Percentiles rank a stretch among this genome's conserved stretches.
These are phyloP conservation scores for Seriola dumerili DNA, from an alignment of 2,113 vertebrate species.

Conservation along the genomic window DNA sequence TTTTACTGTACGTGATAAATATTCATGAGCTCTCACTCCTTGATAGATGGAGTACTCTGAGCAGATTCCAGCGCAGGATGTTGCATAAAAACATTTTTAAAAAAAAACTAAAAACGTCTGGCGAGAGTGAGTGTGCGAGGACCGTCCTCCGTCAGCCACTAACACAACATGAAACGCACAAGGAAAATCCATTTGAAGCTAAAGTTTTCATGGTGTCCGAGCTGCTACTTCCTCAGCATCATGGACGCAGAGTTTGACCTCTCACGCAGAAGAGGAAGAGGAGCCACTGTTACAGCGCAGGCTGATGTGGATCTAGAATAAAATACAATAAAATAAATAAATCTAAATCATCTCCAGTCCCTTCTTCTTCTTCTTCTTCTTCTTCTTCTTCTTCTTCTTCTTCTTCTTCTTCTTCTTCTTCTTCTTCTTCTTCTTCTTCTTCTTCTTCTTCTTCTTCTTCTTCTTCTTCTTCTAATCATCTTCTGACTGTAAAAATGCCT, in stretches of 20 bases:
- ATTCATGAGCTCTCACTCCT: slow-evolving; percentile 1
- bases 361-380: neutral
- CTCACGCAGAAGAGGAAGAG: no score
- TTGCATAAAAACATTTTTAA: neutral
- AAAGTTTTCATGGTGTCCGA: slow-evolving; percentile 16
- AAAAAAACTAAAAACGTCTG: slow-evolving; percentile 5
- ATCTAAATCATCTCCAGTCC: neutral
- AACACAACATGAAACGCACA: slow-evolving; percentile 26
- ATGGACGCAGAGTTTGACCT: no score
- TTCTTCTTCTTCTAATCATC: neutral
- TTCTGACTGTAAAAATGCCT: neutral
- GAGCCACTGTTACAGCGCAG: no score
- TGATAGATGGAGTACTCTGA: neutral
- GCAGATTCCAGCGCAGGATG: neutral
- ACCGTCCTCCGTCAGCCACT: neutral
- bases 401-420: neutral
- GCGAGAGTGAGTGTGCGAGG: neutral
- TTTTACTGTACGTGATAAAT: neutral
- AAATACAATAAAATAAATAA: no score
- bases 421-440: neutral
- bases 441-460: neutral
- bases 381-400: neutral
- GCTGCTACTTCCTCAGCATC: neutral
- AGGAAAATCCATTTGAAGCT: slow-evolving; percentile 26
- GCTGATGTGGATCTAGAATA: no score